Conservation (phyloP, 2,113 vertebrate species). For the Eurypyga helias region DNA sequence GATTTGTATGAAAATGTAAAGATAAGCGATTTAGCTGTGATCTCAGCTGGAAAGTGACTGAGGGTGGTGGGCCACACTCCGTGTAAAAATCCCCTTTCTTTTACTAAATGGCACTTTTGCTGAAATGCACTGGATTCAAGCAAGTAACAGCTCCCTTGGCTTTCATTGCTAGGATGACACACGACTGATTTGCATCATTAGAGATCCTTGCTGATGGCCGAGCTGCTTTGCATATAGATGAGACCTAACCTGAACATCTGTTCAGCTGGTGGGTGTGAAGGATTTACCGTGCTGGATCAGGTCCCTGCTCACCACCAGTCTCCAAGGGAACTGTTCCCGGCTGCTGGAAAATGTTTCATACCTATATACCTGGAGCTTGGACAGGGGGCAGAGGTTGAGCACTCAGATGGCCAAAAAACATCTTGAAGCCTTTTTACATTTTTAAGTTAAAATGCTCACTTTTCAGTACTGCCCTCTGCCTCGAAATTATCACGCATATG, state of each 20-base stretch:
- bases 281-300: constrained; percentile 1
- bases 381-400: not conserved
- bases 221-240: constrained; percentile 34
- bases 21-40: constrained; percentile 58
- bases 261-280: not conserved
- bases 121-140: constrained; percentile 28
- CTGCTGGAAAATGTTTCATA: not conserved
- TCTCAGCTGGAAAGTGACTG: constrained; percentile 47
- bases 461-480: not conserved
- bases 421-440: not conserved
- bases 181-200: constrained; percentile 32
- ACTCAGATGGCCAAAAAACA: not conserved
- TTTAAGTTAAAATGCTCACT: not conserved
- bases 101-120: constrained; percentile 25
- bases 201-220: constrained; percentile 16
- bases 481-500: not conserved
- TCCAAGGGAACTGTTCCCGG: not conserved
- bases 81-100: constrained; percentile 12
- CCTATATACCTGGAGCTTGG: not conserved
- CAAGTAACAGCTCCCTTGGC: constrained; percentile 15
- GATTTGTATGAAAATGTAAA: constrained; percentile 58
- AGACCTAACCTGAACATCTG: constrained; percentile 16
- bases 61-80: not conserved
- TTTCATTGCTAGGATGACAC: constrained; percentile 44
- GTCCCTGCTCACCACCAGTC: not conserved